Evolutionary conservation across 2,888 invertebrate genomes (phyloP), one percentile per base, ranked within the genome.

Genomic region (Bugulina stolonifera): DNA sequence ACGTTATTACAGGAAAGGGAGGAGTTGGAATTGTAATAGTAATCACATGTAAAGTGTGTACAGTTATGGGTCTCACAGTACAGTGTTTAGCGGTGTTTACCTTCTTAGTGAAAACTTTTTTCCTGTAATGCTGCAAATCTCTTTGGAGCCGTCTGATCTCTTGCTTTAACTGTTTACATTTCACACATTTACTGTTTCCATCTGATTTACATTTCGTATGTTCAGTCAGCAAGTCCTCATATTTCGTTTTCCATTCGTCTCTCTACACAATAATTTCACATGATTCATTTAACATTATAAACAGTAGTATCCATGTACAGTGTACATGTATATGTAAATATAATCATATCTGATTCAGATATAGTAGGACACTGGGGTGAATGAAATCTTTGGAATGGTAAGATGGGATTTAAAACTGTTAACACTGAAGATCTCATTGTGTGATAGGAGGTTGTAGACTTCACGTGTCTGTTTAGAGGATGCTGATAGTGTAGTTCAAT

Each of bases 221-320:
- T n/a, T 64, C 64, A 27, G 25, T 27, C 34, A 14, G 22, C 64
- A 64, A n/a, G 3, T 64, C 18, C 3, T 64, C 32, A n/a, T 64
- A 64, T 32, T 64, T 64, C 34, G 2, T 27, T 32, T 64, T 64
- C 64, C 64, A 64, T 34, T 64, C 64, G 32, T 64, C 64, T 64
- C 64, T 22, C 64, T 64, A n/a, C 43, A 43, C 43, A 43, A 43
- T 43, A 43, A 43, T 43, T 5, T 43, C 18, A 43, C 43, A 43
- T 43, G 18, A 43, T 43, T 5, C 5, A 43, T 18, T 43, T 43
- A 43, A n/a, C n/a, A n/a, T n/a, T n/a, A n/a, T n/a, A n/a, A n/a
- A n/a, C n/a, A n/a, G n/a, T n/a, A n/a, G n/a, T n/a, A n/a, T n/a
- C n/a, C n/a, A n/a, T n/a, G n/a, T n/a, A n/a, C n/a, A n/a, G n/a